Evolutionary conservation across 1,140 invertebrate species (phyloP).

Genomic region (Condylostylus longicornis): DNA sequence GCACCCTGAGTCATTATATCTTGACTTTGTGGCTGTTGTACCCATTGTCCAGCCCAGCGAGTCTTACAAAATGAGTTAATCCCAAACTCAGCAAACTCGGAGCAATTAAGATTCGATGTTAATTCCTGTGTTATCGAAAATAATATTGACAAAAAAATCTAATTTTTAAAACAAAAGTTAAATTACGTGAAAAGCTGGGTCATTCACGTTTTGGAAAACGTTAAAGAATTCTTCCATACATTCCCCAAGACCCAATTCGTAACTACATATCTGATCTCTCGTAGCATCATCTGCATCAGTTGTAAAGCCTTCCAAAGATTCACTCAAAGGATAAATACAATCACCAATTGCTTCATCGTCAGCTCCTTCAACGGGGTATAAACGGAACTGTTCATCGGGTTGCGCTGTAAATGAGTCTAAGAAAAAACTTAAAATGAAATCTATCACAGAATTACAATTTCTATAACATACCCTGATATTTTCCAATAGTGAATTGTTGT

Average conservation of each 20-base stretch:
- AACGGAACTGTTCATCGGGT: slow-evolving; percentile 3
- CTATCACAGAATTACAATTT: too few relatives aligned
- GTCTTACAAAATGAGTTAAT: slow-evolving; percentile 30
- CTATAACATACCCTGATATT: too few relatives aligned
- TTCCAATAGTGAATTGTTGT: too few relatives aligned
- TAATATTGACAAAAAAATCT: not conserved
- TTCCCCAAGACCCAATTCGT: slow-evolving; percentile 15
- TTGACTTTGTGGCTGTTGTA: slow-evolving; percentile 15
- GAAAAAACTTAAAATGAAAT: slow-evolving; percentile 13
- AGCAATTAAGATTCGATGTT: slow-evolving; percentile 25
- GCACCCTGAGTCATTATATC: slow-evolving; percentile 14
- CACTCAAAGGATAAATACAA: slow-evolving; percentile 10
- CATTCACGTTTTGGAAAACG: slow-evolving; percentile 15
- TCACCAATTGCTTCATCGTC: slow-evolving; percentile 15
- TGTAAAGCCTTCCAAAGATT: slow-evolving; percentile 3
- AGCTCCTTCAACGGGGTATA: slow-evolving; percentile 5
- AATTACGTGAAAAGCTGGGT: slow-evolving; percentile 15
- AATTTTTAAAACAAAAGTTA: not conserved
- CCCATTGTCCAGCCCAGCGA: slow-evolving; percentile 23
- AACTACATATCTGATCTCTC: slow-evolving; percentile 5
- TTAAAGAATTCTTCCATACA: slow-evolving; percentile 31
- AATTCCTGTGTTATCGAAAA: slow-evolving; percentile 13
- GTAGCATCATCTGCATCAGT: slow-evolving; percentile 5
- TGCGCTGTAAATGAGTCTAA: slow-evolving; percentile 5
- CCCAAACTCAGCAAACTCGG: slow-evolving; percentile 25